Evolutionary conservation across 2,797 vertebrate genomes (phyloP).

Genomic region (Rhinatrema bivittatum): DNA sequence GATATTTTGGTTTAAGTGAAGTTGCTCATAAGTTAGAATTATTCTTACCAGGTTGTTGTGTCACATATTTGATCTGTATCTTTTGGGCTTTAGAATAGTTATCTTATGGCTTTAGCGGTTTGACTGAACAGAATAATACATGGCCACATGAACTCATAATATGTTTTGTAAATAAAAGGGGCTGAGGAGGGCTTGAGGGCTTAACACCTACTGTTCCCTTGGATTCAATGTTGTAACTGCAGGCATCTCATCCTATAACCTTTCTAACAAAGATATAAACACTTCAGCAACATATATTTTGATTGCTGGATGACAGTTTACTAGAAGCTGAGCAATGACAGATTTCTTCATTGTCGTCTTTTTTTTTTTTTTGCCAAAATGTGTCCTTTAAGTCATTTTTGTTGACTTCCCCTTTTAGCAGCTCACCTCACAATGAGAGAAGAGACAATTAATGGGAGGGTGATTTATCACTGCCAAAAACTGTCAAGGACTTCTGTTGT

Average conservation of each 20-base stretch:
- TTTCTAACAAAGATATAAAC: constrained; percentile 67
- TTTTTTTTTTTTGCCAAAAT: constrained; percentile 80
- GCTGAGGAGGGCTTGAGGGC: constrained; percentile 25
- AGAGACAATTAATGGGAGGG: constrained; percentile 99
- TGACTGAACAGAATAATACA: no score
- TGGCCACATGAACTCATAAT: no score
- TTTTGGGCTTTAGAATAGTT: no score
- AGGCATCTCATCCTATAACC: constrained; percentile 56
- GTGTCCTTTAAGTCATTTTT: constrained; percentile 96
- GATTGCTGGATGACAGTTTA: constrained; percentile 62
- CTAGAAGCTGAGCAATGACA: constrained; percentile 81
- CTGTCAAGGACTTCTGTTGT: constrained; percentile 99
- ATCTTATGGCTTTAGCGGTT: no score
- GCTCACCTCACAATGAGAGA: constrained; percentile 96
- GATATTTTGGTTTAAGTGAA: no score
- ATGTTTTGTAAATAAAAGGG: no score
- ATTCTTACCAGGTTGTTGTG: no score
- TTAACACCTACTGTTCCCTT: constrained; percentile 27
- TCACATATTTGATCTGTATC: no score
- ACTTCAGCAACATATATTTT: constrained; percentile 65
- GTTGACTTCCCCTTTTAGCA: constrained; percentile 94
- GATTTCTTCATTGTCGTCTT: constrained; percentile 90
- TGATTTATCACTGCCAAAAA: constrained; percentile 99
- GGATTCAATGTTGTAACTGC: constrained; percentile 37
- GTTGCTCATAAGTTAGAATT: no score